Conservation (phyloP, 2,888 invertebrate species). For the Hydrotaea diabolus region DNA sequence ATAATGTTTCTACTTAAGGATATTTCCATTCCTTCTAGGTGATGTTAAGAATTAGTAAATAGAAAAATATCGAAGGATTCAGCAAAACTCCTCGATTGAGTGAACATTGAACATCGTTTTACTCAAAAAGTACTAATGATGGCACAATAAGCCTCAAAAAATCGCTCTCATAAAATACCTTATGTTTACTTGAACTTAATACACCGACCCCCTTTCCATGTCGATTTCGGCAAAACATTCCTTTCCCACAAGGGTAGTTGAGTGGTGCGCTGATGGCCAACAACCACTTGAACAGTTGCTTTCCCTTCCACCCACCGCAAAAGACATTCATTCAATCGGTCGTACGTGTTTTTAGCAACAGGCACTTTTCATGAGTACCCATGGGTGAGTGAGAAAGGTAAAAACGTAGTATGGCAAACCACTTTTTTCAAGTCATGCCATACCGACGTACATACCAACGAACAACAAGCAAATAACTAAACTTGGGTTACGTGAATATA, state of each 20-base stretch:
- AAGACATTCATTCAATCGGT: conserved; percentile 26
- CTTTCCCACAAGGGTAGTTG: conserved; percentile 17
- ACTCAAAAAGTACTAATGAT: no score
- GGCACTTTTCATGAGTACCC: not conserved
- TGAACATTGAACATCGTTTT: no score
- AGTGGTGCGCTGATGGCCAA: conserved; percentile 27
- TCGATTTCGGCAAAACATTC: conserved; percentile 1
- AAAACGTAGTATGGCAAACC: conserved; percentile 24
- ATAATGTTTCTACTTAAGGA: no score
- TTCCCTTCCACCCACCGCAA: conserved; percentile 15
- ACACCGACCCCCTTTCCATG: not conserved
- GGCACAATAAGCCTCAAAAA: no score
- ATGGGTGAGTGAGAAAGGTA: conserved; percentile 29
- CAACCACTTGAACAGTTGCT: conserved; percentile 53
- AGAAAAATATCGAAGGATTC: no score
- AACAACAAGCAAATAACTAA: conserved; percentile 41
- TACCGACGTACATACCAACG: not conserved
- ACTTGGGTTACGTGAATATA: conserved; percentile 25
- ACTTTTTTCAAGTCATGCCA: conserved; percentile 27
- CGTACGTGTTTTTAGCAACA: conserved; percentile 54
- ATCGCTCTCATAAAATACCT: no score
- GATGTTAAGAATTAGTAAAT: no score
- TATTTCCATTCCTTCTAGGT: no score
- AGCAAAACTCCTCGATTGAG: no score
- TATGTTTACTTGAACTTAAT: no score